These are phyloP conservation scores for Lomographa bimaculata DNA, from an alignment of 2,888 invertebrate genomes.

Conservation along the genomic window DNA sequence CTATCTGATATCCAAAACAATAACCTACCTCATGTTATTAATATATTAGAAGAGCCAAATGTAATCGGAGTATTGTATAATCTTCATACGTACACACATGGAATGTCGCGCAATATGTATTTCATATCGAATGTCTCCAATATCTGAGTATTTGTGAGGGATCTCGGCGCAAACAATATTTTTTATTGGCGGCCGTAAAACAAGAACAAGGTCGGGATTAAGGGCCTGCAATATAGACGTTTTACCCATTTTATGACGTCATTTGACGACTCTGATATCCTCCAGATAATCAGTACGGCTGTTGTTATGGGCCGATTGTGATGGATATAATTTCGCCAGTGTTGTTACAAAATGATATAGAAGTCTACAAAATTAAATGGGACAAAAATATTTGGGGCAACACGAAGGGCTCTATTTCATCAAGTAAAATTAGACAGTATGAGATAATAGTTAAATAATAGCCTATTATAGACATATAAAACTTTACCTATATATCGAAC, in stretches of 20 bases:
- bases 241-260: constrained; percentile 19
- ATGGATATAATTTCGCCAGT: constrained; percentile 3
- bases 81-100: too few relatives aligned
- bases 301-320: constrained; percentile 7
- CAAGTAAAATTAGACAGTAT: too few relatives aligned
- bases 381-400: too few relatives aligned
- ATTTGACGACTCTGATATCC: constrained; percentile 15
- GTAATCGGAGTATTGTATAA: too few relatives aligned
- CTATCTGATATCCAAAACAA: too few relatives aligned
- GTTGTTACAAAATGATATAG: too few relatives aligned
- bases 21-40: too few relatives aligned
- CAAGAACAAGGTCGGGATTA: constrained; percentile 16
- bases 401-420: too few relatives aligned
- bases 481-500: too few relatives aligned
- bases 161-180: constrained; percentile 19
- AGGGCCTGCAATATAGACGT: constrained; percentile 18
- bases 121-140: constrained; percentile 5
- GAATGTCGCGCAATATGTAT: constrained; percentile 7
- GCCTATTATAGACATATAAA: too few relatives aligned
- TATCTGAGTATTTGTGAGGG: constrained; percentile 14
- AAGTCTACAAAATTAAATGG: neutral
- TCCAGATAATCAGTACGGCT: constrained; percentile 16
- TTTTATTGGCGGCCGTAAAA: constrained; percentile 21
- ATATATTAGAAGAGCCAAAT: too few relatives aligned
- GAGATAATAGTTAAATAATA: too few relatives aligned